phyloP scores from a whole-genome alignment of 2,113 vertebrate genomes.

The Malurus elegans region DNA sequence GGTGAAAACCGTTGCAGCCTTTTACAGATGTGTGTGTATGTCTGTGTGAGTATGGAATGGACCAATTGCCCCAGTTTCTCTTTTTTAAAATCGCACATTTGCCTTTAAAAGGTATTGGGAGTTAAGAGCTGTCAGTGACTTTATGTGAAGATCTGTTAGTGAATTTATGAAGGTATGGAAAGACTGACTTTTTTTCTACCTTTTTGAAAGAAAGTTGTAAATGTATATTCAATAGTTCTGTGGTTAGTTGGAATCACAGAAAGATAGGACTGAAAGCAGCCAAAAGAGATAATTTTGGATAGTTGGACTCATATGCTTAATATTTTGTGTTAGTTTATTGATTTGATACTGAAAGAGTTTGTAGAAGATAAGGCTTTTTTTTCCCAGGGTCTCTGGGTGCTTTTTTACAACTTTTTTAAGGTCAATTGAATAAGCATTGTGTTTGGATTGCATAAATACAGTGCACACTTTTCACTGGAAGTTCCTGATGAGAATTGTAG shows the following conservation, averaged over 20 bases:
- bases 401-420: neutral
- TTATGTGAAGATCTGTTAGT: too few species aligned
- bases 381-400: neutral
- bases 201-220: neutral
- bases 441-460: neutral
- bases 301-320: neutral
- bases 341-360: neutral
- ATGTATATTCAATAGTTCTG: neutral
- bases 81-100: neutral
- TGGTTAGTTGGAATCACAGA: neutral
- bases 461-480: neutral
- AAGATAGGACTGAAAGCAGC: neutral
- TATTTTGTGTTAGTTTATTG: neutral
- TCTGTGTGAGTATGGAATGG: rapidly evolving
- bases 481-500: neutral
- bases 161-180: neutral
- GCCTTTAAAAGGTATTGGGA: neutral
- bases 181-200: neutral
- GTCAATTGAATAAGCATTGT: neutral
- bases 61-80: neutral
- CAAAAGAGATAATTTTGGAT: neutral
- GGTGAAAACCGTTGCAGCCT: neutral
- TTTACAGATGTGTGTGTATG: neutral
- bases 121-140: neutral
- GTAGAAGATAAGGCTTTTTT: neutral